phyloP scores from a whole-genome alignment of 2,113 vertebrate species.

The Beaufortia kweichowensis region DNA sequence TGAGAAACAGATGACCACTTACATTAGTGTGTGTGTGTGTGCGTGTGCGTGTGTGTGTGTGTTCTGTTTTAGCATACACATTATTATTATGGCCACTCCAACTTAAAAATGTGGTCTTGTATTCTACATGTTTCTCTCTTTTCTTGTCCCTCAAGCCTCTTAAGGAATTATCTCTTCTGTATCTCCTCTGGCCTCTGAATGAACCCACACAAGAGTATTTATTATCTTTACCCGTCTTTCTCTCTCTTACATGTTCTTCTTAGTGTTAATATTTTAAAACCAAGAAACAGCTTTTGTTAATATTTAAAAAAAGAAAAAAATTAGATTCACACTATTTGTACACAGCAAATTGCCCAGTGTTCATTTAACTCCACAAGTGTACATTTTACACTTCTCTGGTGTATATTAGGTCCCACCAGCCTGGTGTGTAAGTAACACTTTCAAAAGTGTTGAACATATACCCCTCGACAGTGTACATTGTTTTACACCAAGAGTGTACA shows the following conservation, averaged over 20 bases:
- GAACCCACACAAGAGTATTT: conserved; percentile 28
- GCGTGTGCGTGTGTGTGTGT: conserved; percentile 10
- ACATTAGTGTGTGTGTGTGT: conserved; percentile 27
- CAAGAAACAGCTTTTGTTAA: no score
- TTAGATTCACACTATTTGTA: no score
- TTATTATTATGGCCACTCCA: conserved; percentile 7
- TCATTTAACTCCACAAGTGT: no score
- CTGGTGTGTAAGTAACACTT: no score
- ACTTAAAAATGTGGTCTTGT: conserved; percentile 3
- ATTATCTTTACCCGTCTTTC: not conserved
- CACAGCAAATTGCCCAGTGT: no score
- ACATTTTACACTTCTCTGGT: no score
- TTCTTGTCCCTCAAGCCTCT: not conserved
- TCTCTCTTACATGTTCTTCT: not conserved
- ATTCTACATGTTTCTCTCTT: not conserved
- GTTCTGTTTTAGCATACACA: conserved; percentile 8
- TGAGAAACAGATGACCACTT: conserved; percentile 56
- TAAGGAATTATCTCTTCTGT: conserved; percentile 43
- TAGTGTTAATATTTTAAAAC: no score
- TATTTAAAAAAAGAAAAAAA: no score
- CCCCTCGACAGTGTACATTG: no score
- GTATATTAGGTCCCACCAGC: no score
- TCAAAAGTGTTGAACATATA: no score
- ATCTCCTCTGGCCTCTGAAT: conserved; percentile 52
- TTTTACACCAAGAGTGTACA: no score